Conservation (phyloP, 2,113 vertebrate species). For the Ceyx melanurus region DNA sequence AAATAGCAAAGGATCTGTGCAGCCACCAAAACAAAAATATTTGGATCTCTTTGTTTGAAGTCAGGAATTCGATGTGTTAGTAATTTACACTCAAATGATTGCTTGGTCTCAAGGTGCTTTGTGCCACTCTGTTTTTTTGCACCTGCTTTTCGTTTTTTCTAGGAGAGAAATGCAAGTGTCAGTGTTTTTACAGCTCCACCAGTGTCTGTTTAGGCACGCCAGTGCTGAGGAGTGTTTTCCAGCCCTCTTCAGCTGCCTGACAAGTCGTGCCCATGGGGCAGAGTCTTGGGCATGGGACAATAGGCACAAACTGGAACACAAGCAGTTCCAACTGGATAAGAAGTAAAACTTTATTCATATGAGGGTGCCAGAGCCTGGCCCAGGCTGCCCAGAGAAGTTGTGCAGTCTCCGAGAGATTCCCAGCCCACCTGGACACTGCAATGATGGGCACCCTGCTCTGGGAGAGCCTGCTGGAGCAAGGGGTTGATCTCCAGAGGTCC, state of each 20-base stretch:
- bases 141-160: not conserved
- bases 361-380: not conserved
- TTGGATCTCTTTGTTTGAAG: not conserved
- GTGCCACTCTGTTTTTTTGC: not conserved
- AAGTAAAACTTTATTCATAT: not conserved
- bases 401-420: not conserved
- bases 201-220: not conserved
- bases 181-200: not conserved
- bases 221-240: fast-evolving
- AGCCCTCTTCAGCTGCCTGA: not conserved
- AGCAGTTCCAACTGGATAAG: not conserved
- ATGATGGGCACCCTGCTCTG: not conserved
- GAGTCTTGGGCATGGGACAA: not conserved
- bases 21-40: not conserved
- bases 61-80: not conserved
- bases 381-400: not conserved
- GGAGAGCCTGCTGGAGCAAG: not conserved
- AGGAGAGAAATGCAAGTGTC: not conserved
- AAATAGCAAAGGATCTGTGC: not conserved
- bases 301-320: not conserved
- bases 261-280: not conserved
- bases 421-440: not conserved
- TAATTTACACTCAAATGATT: not conserved
- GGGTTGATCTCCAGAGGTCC: not conserved
- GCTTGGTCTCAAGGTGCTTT: not conserved